Evolutionary conservation across 1,140 invertebrate genomes (phyloP).

Genomic region (Calliopsis andreniformis): DNA sequence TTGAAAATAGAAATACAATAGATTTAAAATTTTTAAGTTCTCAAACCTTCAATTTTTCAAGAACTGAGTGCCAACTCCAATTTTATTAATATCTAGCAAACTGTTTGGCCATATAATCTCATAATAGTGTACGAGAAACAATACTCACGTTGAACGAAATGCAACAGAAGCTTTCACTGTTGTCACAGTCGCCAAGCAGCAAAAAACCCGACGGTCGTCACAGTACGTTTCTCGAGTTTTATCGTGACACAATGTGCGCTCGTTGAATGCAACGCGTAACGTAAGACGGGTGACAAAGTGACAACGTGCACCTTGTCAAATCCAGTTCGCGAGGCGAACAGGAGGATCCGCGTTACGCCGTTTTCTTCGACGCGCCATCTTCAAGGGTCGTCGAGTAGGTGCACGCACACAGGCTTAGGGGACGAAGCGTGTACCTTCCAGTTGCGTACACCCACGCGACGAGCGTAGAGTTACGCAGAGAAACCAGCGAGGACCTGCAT

Average conservation of each 20-base stretch:
- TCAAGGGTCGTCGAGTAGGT: not conserved
- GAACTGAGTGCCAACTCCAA: too few species aligned
- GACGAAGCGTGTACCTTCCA: not conserved
- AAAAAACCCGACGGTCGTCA: constrained; percentile 17
- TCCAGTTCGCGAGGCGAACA: not conserved
- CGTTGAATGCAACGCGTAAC: not conserved
- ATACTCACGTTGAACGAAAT: too few species aligned
- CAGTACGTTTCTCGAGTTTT: constrained; percentile 5
- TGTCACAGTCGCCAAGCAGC: constrained; percentile 32
- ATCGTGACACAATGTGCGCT: constrained; percentile 5
- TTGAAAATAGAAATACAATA: too few species aligned
- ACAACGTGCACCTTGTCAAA: constrained; percentile 30
- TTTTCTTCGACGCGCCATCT: not conserved
- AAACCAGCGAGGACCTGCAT: not conserved
- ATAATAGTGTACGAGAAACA: too few species aligned
- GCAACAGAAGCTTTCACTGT: too few species aligned
- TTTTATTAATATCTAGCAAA: too few species aligned
- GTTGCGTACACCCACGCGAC: not conserved
- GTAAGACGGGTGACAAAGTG: constrained; percentile 13
- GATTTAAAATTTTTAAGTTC: too few species aligned
- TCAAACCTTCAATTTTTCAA: too few species aligned
- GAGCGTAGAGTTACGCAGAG: constrained; percentile 6
- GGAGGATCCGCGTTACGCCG: constrained; percentile 17
- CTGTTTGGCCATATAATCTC: too few species aligned
- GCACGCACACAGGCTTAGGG: too few species aligned